phyloP scores from a whole-genome alignment of 1,140 invertebrate species.

The Drosophila leontia region DNA sequence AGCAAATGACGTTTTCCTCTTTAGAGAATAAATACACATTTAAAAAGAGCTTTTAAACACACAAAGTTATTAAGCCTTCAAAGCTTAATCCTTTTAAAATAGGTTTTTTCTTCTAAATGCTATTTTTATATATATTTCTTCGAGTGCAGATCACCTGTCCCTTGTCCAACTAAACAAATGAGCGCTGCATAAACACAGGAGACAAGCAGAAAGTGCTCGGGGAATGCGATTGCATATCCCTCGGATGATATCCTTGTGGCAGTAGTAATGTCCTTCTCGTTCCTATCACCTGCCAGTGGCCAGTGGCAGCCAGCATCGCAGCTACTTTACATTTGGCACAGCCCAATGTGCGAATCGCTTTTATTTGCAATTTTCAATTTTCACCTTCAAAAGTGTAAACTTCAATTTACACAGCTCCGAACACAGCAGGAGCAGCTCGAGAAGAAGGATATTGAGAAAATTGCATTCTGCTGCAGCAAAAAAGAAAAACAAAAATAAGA shows the following conservation, averaged over 20 bases:
- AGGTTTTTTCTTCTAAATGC: not conserved
- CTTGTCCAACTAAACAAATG: conserved; percentile 59
- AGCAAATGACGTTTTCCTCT: no score
- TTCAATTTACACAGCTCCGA: conserved; percentile 65
- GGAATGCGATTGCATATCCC: conserved; percentile 9
- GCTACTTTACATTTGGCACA: conserved; percentile 74
- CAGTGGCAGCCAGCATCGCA: conserved; percentile 34
- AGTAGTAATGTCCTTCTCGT: conserved; percentile 11
- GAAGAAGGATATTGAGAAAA: conserved; percentile 58
- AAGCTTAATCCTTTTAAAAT: not conserved
- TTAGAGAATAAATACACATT: not conserved
- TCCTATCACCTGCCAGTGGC: conserved; percentile 44
- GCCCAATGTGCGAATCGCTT: conserved; percentile 66
- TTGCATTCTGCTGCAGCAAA: conserved; percentile 52
- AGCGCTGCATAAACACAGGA: conserved; percentile 67
- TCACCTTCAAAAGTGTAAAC: conserved; percentile 76
- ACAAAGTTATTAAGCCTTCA: not conserved
- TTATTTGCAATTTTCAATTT: conserved; percentile 78
- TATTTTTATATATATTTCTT: not conserved
- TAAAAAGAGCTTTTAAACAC: not conserved
- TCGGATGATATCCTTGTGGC: conserved; percentile 34
- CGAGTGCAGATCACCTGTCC: conserved; percentile 30
- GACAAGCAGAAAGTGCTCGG: conserved; percentile 23
- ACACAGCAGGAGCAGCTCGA: conserved; percentile 12
- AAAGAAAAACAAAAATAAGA: conserved; percentile 16